Evolutionary conservation across 2,888 invertebrate species (phyloP).

Genomic region (Orchesella flavescens): DNA sequence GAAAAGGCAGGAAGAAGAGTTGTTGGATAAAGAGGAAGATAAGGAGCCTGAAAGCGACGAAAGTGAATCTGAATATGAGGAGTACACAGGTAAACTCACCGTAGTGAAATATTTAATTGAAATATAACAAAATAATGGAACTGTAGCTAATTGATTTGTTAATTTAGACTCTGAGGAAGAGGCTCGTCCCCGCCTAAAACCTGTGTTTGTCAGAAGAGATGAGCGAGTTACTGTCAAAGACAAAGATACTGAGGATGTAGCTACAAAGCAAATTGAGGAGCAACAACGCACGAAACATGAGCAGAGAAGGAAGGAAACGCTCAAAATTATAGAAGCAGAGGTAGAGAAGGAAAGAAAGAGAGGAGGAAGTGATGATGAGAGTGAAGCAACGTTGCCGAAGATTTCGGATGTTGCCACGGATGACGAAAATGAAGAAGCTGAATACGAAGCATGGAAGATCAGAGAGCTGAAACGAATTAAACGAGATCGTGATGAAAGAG

Average conservation of each 20-base stretch:
- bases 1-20: conserved; percentile 81
- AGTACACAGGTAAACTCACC: conserved; percentile 80
- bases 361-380: conserved; percentile 58
- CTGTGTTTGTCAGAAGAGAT: conserved; percentile 93
- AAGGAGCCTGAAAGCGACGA: conserved; percentile 76
- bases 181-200: conserved; percentile 92
- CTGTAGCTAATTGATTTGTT: too few species aligned
- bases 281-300: conserved; percentile 87
- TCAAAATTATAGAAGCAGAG: conserved; percentile 91
- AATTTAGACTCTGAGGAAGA: conserved; percentile 86
- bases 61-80: conserved; percentile 83
- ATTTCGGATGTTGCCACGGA: conserved; percentile 92
- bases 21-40: conserved; percentile 84
- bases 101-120: too few species aligned
- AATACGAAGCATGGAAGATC: conserved; percentile 98
- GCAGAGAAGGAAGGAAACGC: conserved; percentile 89
- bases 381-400: conserved; percentile 76
- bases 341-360: conserved; percentile 84
- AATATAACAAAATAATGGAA: too few species aligned
- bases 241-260: conserved; percentile 89
- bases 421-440: conserved; percentile 93
- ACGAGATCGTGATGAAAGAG: conserved; percentile 95
- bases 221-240: conserved; percentile 97
- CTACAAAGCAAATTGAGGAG: conserved; percentile 87
- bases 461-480: conserved; percentile 97